Percentiles rank a stretch among this genome's conserved stretches.
phyloP scores from a whole-genome alignment of 2,888 invertebrate species.

The Hedychridium roseum region DNA sequence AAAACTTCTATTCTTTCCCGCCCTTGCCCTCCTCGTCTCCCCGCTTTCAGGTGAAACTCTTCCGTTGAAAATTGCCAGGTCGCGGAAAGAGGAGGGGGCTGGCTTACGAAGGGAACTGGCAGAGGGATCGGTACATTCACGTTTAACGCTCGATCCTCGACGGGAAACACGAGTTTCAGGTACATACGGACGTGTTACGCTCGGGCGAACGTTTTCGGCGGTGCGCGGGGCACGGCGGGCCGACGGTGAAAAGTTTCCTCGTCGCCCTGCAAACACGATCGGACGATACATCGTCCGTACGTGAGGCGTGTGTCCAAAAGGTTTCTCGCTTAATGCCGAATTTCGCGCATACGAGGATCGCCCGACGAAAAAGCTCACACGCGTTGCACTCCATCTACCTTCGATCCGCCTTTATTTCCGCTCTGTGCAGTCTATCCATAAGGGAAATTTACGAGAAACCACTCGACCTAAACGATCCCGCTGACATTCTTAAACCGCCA shows the following conservation, averaged over 20 bases:
- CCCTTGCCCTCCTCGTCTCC: constrained; percentile 5
- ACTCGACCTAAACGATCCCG: too few relatives aligned
- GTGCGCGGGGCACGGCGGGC: constrained; percentile 17
- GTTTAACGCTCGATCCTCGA: too few relatives aligned
- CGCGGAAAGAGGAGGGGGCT: too few relatives aligned
- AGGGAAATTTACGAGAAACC: too few relatives aligned
- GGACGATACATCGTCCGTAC: constrained; percentile 48
- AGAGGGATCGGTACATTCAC: too few relatives aligned
- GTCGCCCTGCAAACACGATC: constrained; percentile 48
- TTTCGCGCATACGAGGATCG: constrained; percentile 31
- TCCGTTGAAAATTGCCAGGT: too few relatives aligned
- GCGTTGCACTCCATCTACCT: too few relatives aligned
- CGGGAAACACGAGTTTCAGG: constrained; percentile 28
- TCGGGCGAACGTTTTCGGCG: constrained; percentile 19
- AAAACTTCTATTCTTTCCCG: constrained; percentile 1
- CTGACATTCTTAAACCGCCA: too few relatives aligned
- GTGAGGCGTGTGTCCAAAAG: constrained; percentile 44
- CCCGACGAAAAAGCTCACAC: constrained; percentile 24
- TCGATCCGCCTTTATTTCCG: too few relatives aligned
- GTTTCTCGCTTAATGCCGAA: constrained; percentile 43
- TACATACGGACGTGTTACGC: constrained; percentile 23
- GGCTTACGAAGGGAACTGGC: too few relatives aligned
- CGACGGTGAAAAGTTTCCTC: constrained; percentile 41
- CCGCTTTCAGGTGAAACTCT: too few relatives aligned
- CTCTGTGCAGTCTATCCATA: too few relatives aligned